These are phyloP conservation scores for Morus bassanus DNA, from an alignment of 2,797 vertebrate species.

Conservation along the genomic window DNA sequence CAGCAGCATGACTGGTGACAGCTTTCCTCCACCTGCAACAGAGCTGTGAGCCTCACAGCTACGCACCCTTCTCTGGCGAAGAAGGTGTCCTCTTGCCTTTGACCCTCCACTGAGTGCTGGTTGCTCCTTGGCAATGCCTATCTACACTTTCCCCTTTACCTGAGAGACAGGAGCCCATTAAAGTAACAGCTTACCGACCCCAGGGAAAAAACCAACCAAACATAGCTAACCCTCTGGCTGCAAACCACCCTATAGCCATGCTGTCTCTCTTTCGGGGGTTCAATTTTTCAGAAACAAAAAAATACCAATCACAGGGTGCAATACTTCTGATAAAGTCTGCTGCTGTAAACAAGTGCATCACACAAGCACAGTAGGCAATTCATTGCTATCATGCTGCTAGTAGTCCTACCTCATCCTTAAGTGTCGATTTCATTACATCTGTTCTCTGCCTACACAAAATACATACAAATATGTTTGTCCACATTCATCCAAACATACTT, in stretches of 20 bases:
- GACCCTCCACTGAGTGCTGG: rapidly evolving
- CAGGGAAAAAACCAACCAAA: no score
- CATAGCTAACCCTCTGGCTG: neutral
- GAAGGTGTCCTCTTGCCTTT: neutral
- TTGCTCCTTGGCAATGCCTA: neutral
- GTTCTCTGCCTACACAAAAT: neutral
- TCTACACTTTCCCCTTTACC: neutral
- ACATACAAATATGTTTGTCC: neutral
- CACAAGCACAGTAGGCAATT: neutral
- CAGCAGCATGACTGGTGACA: neutral
- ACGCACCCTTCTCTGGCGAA: rapidly evolving
- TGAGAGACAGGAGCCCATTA: neutral
- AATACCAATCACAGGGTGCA: neutral
- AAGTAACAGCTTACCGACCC: neutral
- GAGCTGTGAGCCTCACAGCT: neutral
- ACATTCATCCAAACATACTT: neutral
- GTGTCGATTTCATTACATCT: neutral
- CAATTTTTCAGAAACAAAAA: neutral
- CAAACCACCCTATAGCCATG: neutral
- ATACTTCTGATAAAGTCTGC: neutral
- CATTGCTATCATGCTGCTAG: neutral
- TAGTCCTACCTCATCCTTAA: neutral
- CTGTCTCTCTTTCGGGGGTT: neutral
- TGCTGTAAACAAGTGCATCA: neutral
- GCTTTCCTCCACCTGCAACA: neutral